Evolutionary conservation across 2,797 vertebrate species (phyloP), one percentile per base, ranked within the genome.

Genomic region (Pseudomugil tenellus): DNA sequence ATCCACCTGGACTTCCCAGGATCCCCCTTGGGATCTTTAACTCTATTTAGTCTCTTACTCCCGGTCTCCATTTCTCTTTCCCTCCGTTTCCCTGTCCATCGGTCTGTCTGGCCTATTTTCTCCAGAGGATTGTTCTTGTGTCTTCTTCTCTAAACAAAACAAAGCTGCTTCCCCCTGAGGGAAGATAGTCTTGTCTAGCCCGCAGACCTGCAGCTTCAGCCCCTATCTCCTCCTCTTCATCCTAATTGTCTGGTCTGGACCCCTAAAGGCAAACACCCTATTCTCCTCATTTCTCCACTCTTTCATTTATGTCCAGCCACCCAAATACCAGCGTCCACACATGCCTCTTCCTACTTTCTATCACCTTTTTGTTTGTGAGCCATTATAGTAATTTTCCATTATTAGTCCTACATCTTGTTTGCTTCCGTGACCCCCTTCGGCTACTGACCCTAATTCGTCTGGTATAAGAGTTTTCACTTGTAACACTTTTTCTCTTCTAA

Each of bases 141-240:
- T 92, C 90, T 82, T 87, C 86, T 81, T 90, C 84, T 67, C 79
- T 72, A 82, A 92, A 93, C 87, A 92, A 92, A 92, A 90, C 67
- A 58, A 63, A 37, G 62, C 48, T 80, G 67, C 77, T 81, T 75
- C 73, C 80, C 86, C 87, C 76, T 75, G 67, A 87, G 85, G 87
- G 65, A 35, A 89, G 90, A 94, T 92, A 92, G 90, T 84, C 86
- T 92, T 94, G 92, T 94, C 91, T 91, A 49, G 81, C 91, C 88
- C 69, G 72, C 86, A 92, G 85, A 84, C 84, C 77, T 82, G 73
- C 79, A 72, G 72, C 76, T 55, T 48, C 54, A 49, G 69, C 81
- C 84, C 74, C 77, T 79, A 85, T 81, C 79, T 63, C 72, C 54
- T 70, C 70, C 74, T 65, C 34, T 39, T 74, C 49, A 41, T 66